A percentile compares a stretch with the other conserved stretches of the same genome.
Evolutionary conservation across 2,888 invertebrate species (phyloP).

Genomic region (Mantis religiosa): DNA sequence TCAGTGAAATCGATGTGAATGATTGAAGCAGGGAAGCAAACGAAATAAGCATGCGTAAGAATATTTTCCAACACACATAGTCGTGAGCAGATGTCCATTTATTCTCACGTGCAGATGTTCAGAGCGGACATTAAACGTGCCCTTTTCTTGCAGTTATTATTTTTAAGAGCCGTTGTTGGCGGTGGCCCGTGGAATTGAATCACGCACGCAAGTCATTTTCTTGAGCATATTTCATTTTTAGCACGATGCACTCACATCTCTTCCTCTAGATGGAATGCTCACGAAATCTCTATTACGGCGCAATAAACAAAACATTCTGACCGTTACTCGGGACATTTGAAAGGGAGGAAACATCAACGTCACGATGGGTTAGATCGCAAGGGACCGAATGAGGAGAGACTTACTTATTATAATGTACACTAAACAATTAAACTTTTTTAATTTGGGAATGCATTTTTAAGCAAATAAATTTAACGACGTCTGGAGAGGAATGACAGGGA

Average conservation of each 20-base stretch:
- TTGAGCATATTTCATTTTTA: background rate
- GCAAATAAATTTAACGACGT: background rate
- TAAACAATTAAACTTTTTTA: conserved; percentile 7
- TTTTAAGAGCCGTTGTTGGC: background rate
- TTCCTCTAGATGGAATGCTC: background rate
- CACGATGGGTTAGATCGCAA: background rate
- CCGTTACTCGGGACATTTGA: background rate
- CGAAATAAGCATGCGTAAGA: background rate
- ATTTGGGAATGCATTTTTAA: conserved; percentile 7
- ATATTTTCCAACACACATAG: background rate
- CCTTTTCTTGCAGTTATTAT: background rate
- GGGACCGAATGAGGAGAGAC: background rate
- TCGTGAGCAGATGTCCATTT: background rate
- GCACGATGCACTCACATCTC: background rate
- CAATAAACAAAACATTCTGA: background rate
- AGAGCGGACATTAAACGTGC: background rate
- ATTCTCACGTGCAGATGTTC: background rate
- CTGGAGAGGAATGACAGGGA: background rate
- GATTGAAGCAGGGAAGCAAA: background rate
- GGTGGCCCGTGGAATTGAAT: background rate
- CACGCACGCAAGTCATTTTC: background rate
- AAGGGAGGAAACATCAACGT: background rate
- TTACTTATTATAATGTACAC: background rate
- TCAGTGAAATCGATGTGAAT: background rate
- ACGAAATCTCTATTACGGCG: background rate